Evolutionary conservation across 2,113 vertebrate species (phyloP), one percentile per base, ranked within the genome.

Genomic region (Cheirogaleus medius): DNA sequence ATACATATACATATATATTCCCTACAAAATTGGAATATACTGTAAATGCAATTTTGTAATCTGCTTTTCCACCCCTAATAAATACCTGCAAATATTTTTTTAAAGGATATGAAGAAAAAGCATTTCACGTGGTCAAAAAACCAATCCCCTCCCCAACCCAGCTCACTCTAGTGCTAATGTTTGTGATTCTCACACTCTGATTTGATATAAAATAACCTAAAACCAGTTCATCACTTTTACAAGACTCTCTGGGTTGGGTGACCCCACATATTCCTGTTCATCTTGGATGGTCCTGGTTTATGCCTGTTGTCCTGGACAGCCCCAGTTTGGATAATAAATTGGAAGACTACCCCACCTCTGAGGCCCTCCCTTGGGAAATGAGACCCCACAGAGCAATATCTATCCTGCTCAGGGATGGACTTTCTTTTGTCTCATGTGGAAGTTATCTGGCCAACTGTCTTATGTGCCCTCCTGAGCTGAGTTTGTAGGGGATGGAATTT

Each of bases 341-440:
- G 66, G 60, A 95, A 94, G 47, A 27, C 23, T 49, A 88, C 10
- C 7, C 10, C 4, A 56, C 21, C 3, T 81, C 54, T 71, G 34
- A n/a, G 39, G 6, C 8, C 42, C 44, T 68, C n/a, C n/a, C 78
- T 58, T 49, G 21, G 81, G 84, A 93, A 42, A 34, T 9, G 44
- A 93, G 60, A 52, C 27, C 42, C 6, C 21, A 52, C 2, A 88
- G 54, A 86, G 83, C 18, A 73, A 1, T 49, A 89, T 27, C 60
- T 91, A 78, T 77, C 8, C 82, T 91, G 89, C 10, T 29, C 21
- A 68, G 64, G 64, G n/a, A 54, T n/a, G 17, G 10, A 21, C 5
- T 93, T 86, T 96, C 80, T 88, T 87, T n/a, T 93, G 77, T 42
- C 64, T 69, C 73, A 52, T 87, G 34, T 14, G 68, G 71, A 95